phyloP scores from a whole-genome alignment of 2,113 vertebrate species.

The Monarcha castaneiventris region DNA sequence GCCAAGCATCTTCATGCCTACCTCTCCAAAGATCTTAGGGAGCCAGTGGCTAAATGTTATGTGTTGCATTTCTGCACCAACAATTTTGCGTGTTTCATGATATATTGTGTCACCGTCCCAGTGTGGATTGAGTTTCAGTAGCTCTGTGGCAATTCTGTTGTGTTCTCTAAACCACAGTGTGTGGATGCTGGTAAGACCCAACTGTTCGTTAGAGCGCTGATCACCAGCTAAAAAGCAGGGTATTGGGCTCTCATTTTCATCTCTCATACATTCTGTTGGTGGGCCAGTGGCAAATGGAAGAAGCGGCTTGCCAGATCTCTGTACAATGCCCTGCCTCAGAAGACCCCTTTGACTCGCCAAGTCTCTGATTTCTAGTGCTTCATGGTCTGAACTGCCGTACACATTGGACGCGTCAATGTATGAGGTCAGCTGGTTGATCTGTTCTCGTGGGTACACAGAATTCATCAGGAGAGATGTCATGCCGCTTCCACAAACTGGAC shows the following conservation, averaged over 20 bases:
- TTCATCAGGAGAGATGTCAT: slow-evolving; percentile 99
- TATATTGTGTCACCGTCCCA: slow-evolving; percentile 99
- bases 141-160: slow-evolving; percentile 90
- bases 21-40: slow-evolving; percentile 94
- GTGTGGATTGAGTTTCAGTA: slow-evolving; percentile 92
- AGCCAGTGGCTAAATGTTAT: slow-evolving; percentile 97
- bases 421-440: slow-evolving; percentile 97
- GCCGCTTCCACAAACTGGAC: slow-evolving; percentile 94
- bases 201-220: slow-evolving; percentile 94
- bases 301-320: slow-evolving; percentile 92
- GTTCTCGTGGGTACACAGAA: slow-evolving; percentile 94
- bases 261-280: slow-evolving; percentile 95
- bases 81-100: slow-evolving; percentile 93
- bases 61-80: slow-evolving; percentile 96
- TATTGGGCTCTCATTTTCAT: slow-evolving; percentile 96
- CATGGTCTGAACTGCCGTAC: slow-evolving; percentile 89
- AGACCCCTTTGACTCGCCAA: slow-evolving; percentile 92
- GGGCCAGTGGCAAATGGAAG: slow-evolving; percentile 93
- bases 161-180: slow-evolving; percentile 96
- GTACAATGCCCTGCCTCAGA: slow-evolving; percentile 92
- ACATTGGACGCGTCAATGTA: slow-evolving; percentile 96
- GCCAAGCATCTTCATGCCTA: slow-evolving; percentile 88
- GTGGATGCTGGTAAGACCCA: slow-evolving; percentile 95
- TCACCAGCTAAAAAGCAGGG: slow-evolving; percentile 97
- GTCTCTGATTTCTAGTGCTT: slow-evolving; percentile 89